A percentile compares a stretch with the other conserved stretches of the same genome.
phyloP scores from a whole-genome alignment of 2,888 invertebrate species.

The Ceratothoa steindachneri region DNA sequence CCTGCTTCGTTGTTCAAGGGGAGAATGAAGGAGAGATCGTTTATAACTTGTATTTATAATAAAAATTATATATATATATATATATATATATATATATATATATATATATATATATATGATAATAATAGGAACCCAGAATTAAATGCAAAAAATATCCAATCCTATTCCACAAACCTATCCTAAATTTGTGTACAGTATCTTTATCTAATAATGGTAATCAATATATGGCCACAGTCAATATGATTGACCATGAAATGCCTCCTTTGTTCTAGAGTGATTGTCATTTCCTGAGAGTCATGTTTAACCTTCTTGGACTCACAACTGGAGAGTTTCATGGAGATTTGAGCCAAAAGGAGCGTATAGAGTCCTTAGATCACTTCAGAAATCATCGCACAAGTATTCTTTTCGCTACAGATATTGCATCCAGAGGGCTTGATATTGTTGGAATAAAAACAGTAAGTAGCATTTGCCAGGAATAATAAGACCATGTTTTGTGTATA shows the following conservation, averaged over 20 bases:
- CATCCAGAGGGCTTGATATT: conserved; percentile 91
- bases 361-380: conserved; percentile 82
- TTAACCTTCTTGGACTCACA: conserved; percentile 83
- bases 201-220: too few species aligned
- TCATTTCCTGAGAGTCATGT: conserved; percentile 82
- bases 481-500: too few species aligned
- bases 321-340: conserved; percentile 92
- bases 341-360: conserved; percentile 87
- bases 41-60: too few species aligned
- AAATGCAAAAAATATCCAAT: too few species aligned
- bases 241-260: too few species aligned
- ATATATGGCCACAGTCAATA: too few species aligned
- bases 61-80: not conserved
- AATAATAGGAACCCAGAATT: too few species aligned
- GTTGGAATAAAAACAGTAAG: conserved; percentile 87
- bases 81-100: not conserved
- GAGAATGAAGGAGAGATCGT: too few species aligned
- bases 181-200: too few species aligned
- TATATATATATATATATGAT: not conserved
- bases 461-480: too few species aligned
- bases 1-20: too few species aligned
- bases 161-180: too few species aligned
- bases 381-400: conserved; percentile 68
- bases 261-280: conserved; percentile 59
- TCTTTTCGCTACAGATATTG: conserved; percentile 89